A percentile compares a stretch with the other conserved stretches of the same genome.
Conservation (phyloP, 2,797 vertebrate genomes). For the Cossypha heuglini region DNA sequence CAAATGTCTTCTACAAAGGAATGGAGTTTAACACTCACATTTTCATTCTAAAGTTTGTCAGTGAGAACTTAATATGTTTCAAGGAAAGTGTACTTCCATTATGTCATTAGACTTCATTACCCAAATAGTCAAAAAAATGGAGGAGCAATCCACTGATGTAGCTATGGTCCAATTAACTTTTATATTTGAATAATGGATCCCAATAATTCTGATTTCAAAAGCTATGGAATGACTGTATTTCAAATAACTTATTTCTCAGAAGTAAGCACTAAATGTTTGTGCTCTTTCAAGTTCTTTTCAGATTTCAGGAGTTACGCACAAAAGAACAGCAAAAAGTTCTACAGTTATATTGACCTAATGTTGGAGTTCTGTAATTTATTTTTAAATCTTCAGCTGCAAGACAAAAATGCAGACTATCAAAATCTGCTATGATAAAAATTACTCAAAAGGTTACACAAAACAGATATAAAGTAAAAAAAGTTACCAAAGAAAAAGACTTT, state of each 20-base stretch:
- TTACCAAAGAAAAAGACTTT: background rate
- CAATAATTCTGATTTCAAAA: background rate
- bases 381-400: background rate
- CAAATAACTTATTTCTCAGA: background rate
- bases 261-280: background rate
- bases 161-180: background rate
- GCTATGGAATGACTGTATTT: background rate
- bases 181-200: background rate
- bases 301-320: background rate
- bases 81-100: background rate
- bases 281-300: background rate
- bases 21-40: background rate
- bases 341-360: background rate
- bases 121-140: background rate
- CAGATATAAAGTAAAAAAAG: background rate
- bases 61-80: background rate
- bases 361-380: background rate
- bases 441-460: background rate
- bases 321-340: background rate
- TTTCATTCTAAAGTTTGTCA: conserved; percentile 7
- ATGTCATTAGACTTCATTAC: background rate
- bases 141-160: background rate
- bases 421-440: background rate
- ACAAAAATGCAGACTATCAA: background rate
- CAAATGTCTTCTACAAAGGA: conserved; percentile 13